phyloP scores from a whole-genome alignment of 1,140 invertebrate genomes.

The Anthonomus grandis region DNA sequence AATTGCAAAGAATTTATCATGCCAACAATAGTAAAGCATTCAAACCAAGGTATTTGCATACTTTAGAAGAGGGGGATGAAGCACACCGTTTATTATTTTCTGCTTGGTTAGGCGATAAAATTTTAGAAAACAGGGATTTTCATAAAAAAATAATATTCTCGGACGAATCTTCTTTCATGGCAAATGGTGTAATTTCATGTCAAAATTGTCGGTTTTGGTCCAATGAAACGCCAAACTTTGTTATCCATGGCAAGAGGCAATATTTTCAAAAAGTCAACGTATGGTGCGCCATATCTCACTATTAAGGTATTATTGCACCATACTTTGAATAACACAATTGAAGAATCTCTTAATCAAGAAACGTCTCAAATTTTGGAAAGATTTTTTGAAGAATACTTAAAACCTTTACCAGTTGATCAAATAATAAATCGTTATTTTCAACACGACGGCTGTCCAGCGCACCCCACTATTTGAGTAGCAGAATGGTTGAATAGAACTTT shows the following conservation, averaged over 20 bases:
- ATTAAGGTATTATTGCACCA: constrained; percentile 4
- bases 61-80: constrained; percentile 18
- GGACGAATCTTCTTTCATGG: constrained; percentile 1
- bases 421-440: constrained; percentile 1
- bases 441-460: neutral
- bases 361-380: constrained; percentile 2
- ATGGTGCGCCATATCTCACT: constrained; percentile 6
- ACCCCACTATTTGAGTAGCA: too few species aligned
- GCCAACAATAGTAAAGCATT: constrained; percentile 11
- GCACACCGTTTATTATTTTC: constrained; percentile 8
- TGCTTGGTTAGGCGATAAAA: constrained; percentile 13
- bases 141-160: constrained; percentile 15
- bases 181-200: too few species aligned
- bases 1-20: constrained; percentile 21
- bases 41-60: constrained; percentile 16
- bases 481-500: too few species aligned
- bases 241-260: constrained; percentile 2
- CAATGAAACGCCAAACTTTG: neutral
- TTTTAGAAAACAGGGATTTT: constrained; percentile 20
- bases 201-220: neutral
- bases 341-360: neutral
- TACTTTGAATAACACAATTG: constrained; percentile 3
- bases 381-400: constrained; percentile 4
- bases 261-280: constrained; percentile 12
- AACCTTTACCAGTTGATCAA: neutral